Percentiles rank a stretch among this genome's conserved stretches.
Evolutionary conservation across 1,140 invertebrate species (phyloP).

Genomic region (Neodiprion fabricii): DNA sequence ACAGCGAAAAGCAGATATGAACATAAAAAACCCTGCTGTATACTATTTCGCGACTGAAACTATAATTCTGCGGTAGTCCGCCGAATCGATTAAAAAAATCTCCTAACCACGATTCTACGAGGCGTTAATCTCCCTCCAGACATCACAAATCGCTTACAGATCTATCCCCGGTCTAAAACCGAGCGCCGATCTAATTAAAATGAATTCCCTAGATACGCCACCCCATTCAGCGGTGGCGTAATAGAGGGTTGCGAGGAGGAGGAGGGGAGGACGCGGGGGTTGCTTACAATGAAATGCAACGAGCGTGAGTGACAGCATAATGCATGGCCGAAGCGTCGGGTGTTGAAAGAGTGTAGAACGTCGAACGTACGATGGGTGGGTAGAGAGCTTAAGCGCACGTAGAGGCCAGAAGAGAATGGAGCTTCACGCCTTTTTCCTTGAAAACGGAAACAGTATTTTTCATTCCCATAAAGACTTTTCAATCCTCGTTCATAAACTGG

Average conservation of each 20-base stretch:
- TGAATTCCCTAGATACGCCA: slow-evolving; percentile 3
- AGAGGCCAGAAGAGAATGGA: too few species aligned
- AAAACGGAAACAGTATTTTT: too few species aligned
- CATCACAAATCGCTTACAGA: not conserved
- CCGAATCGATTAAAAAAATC: not conserved
- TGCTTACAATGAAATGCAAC: slow-evolving; percentile 1
- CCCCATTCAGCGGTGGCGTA: not conserved
- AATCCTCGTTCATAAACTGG: too few species aligned
- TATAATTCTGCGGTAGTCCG: not conserved
- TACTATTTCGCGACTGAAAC: not conserved
- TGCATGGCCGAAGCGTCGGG: not conserved
- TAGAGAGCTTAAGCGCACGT: too few species aligned
- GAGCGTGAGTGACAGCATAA: slow-evolving; percentile 1
- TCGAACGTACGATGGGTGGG: too few species aligned
- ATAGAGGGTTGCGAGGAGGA: not conserved
- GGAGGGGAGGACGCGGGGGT: not conserved
- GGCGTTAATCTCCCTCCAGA: slow-evolving; percentile 4
- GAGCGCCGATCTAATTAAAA: slow-evolving; percentile 5
- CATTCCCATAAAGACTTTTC: too few species aligned
- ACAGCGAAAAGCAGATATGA: not conserved
- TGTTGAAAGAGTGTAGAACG: not conserved
- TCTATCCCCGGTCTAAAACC: not conserved
- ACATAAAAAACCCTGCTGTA: not conserved
- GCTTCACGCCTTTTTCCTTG: too few species aligned
- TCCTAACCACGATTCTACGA: not conserved